Percentiles rank a stretch among this genome's conserved stretches.
Evolutionary conservation across 2,888 invertebrate species (phyloP).

Genomic region (Thalpophila matura): DNA sequence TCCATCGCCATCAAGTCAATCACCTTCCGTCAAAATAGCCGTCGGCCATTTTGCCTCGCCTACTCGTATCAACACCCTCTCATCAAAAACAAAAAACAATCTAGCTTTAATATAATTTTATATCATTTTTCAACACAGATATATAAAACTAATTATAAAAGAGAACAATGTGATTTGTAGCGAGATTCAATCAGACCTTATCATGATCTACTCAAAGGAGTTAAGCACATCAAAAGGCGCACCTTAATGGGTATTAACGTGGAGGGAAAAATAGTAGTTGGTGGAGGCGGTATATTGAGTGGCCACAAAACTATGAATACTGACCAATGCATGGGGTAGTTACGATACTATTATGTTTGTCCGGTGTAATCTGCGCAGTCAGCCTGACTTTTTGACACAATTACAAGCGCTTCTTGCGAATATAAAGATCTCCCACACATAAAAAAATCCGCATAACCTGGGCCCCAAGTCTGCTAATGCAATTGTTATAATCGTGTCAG

Average conservation of each 20-base stretch:
- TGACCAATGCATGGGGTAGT: too few relatives aligned
- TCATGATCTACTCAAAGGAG: conserved; percentile 62
- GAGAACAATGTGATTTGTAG: conserved; percentile 53
- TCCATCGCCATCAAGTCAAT: too few relatives aligned
- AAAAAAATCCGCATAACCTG: too few relatives aligned
- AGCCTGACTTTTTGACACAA: too few relatives aligned
- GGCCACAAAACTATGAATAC: too few relatives aligned
- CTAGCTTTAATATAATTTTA: conserved; percentile 7
- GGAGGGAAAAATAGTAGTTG: conserved; percentile 1
- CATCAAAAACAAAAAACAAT: not conserved
- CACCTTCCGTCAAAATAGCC: too few relatives aligned
- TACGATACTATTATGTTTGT: too few relatives aligned
- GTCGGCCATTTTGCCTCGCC: not conserved
- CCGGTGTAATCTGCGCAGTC: too few relatives aligned
- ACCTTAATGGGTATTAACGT: conserved; percentile 60
- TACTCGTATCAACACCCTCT: not conserved
- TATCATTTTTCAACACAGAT: conserved; percentile 44
- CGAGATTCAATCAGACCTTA: conserved; percentile 61
- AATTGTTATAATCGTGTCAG: too few relatives aligned
- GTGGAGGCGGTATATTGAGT: conserved; percentile 40
- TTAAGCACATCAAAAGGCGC: conserved; percentile 61
- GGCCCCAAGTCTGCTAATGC: too few relatives aligned
- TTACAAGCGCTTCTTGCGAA: too few relatives aligned
- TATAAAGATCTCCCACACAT: too few relatives aligned
- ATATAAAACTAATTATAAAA: conserved; percentile 56